These are phyloP conservation scores for Callosobruchus maculatus DNA, from an alignment of 2,888 invertebrate species.

Conservation along the genomic window DNA sequence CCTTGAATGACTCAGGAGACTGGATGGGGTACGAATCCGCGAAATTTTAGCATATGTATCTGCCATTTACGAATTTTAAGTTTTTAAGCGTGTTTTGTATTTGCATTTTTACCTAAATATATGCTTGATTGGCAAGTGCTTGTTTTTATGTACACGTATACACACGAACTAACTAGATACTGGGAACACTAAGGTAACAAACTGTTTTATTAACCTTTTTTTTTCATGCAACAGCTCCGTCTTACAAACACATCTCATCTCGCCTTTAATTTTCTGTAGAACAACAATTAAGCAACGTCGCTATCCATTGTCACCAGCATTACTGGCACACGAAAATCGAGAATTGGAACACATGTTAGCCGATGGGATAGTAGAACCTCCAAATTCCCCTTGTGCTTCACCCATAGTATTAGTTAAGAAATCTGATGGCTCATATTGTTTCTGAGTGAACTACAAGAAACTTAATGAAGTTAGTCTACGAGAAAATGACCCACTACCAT, in stretches of 20 bases:
- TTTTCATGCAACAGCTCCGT: background rate
- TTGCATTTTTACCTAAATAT: constrained; percentile 9
- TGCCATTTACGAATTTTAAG: background rate
- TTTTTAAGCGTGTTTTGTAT: constrained; percentile 8
- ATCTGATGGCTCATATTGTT: no score
- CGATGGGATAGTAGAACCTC: no score
- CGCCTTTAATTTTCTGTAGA: no score
- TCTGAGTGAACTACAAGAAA: no score
- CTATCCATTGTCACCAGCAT: no score
- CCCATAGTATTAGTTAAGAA: no score
- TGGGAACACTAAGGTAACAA: background rate
- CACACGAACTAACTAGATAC: background rate
- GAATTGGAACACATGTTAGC: no score
- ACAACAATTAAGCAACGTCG: no score
- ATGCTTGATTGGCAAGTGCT: background rate
- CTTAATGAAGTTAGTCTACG: no score
- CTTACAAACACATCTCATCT: background rate
- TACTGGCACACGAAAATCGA: no score
- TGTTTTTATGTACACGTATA: background rate
- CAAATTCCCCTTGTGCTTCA: no score
- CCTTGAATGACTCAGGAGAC: constrained; percentile 32
- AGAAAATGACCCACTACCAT: no score
- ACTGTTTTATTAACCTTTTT: background rate
- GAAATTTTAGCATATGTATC: constrained; percentile 37
- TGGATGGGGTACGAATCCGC: constrained; percentile 47